Conservation (phyloP, 1,140 invertebrate species). For the Habropoda laboriosa region DNA sequence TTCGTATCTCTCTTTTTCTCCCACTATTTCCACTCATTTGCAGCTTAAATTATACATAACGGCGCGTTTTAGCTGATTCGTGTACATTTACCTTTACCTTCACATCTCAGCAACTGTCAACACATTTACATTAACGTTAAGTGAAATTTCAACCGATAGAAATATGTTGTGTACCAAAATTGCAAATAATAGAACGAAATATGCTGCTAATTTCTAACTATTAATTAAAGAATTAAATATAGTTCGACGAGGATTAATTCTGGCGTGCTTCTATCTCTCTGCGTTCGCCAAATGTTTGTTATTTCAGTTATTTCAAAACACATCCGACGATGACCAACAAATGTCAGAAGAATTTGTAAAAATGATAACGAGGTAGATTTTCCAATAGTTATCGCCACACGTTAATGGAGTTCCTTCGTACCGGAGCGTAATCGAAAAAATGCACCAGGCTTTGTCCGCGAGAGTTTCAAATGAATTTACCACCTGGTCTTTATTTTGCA, state of each 20-base stretch:
- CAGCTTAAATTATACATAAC: background rate
- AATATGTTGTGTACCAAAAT: background rate
- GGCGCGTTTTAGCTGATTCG: background rate
- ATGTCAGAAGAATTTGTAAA: background rate
- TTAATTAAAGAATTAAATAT: background rate
- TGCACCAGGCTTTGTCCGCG: background rate
- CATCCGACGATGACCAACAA: too few relatives aligned
- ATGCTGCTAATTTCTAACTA: too few relatives aligned
- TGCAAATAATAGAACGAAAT: too few relatives aligned
- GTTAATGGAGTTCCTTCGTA: background rate
- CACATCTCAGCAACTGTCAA: background rate
- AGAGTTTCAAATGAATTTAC: slow-evolving; percentile 46
- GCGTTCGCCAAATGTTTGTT: too few relatives aligned
- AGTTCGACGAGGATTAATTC: too few relatives aligned
- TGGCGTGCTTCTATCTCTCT: too few relatives aligned
- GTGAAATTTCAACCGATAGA: background rate
- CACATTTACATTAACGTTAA: too few relatives aligned
- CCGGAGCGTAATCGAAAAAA: background rate
- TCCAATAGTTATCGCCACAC: background rate
- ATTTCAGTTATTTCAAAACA: too few relatives aligned
- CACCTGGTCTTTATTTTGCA: slow-evolving; percentile 41
- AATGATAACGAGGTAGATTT: background rate
- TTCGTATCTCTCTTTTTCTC: background rate
- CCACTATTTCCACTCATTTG: background rate
- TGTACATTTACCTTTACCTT: background rate